Base-by-base conservation (phyloP, 2,888 invertebrate species). In the Entomobrya proxima region DNA sequence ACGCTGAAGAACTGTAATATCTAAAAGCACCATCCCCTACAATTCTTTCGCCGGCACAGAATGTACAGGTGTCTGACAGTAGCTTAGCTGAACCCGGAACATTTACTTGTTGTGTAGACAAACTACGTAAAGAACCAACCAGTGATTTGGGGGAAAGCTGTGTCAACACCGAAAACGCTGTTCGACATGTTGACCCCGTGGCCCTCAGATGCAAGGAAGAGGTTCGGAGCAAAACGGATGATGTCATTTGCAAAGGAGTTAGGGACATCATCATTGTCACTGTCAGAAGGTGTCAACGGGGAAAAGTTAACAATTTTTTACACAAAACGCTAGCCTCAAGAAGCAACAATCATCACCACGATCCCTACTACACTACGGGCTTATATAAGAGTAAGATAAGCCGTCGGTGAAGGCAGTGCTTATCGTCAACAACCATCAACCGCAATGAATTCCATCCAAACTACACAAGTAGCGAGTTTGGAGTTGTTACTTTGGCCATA, bases 1-100 rank as follows among this genome's bases (percentile, higher is more conserved):
- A 15, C n/a, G 21, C 1, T 13, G 52, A 15, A 50, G 67, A 21
- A 44, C 61, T 83, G 61, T 76, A 76, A 67, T 18, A 52, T 52
- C 84, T 61, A 21, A 32, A 21, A n/a, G 61, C 32, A 13, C 40
- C 77, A 15, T 3, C 11, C 7, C 7, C 47, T 24, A 47, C 78
- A 55, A 27, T 27, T 6, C 32, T 75, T 52, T 18, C 37, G 35
- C 9, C 18, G 24, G 44, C 69, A 21, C 44, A 21, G n/a, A 32
- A 18, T 47, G 11, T 18, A 30, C 64, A 35, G 35, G 9, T 2
- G 7, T 24, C 47, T 15, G 5, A 15, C 5, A 2, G 47, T 3
- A 47, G 3, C 13, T 47, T 47, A 47, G n/a, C 15, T 3, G 47
- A 47, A 47, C 40, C 40, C 11, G 40, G 40, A 11, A 13, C 30